Evolutionary conservation across 2,797 vertebrate genomes (phyloP).

Genomic region (Heliangelus exortis): DNA sequence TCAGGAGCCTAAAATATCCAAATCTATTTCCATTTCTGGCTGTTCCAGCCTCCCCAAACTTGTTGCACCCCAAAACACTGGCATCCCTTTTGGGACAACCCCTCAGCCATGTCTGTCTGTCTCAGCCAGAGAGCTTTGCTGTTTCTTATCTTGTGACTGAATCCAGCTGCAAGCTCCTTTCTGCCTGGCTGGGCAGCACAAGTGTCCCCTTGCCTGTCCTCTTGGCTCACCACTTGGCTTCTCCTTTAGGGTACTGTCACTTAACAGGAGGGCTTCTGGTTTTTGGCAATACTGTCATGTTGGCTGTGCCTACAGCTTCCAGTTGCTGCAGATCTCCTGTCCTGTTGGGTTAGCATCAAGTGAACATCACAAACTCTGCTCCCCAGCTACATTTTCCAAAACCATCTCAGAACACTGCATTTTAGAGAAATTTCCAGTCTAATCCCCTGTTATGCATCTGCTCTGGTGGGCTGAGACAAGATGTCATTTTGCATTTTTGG

Average conservation of each 20-base stretch:
- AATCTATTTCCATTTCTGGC: rapidly evolving
- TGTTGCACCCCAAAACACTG: background rate
- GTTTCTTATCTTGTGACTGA: background rate
- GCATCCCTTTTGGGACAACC: background rate
- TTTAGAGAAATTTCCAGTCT: slow-evolving; percentile 56
- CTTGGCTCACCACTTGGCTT: background rate
- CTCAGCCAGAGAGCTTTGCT: background rate
- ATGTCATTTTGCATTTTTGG: slow-evolving; percentile 67
- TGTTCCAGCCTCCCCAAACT: background rate
- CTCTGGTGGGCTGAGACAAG: slow-evolving; percentile 67
- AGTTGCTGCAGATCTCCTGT: background rate
- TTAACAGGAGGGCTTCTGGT: background rate
- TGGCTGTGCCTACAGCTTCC: background rate
- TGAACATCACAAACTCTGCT: background rate
- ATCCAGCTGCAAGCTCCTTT: rapidly evolving
- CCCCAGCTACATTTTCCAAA: background rate
- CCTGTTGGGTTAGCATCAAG: background rate
- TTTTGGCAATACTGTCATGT: background rate
- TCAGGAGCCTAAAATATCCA: background rate
- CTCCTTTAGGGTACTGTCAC: background rate
- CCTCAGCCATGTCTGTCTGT: rapidly evolving
- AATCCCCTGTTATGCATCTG: slow-evolving; percentile 56
- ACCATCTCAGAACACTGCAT: background rate
- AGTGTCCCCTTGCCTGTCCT: background rate
- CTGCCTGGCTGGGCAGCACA: background rate